Conservation (phyloP, 2,797 vertebrate genomes). For the Dallia pectoralis region DNA sequence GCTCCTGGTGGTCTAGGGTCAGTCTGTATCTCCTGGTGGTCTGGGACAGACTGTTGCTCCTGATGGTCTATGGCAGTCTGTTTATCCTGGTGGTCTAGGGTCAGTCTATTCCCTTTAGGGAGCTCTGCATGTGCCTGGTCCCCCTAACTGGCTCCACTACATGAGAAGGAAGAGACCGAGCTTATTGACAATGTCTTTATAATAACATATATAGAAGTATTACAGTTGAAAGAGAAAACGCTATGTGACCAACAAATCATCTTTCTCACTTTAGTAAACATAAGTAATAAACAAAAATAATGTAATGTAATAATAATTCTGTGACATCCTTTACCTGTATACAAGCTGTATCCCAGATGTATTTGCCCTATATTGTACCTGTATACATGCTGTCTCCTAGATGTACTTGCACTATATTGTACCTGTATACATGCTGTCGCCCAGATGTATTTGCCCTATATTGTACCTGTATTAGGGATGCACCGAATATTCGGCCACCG, state of each 20-base stretch:
- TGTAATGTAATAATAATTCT: too few species aligned
- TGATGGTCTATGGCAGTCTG: neutral
- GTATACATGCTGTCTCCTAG: neutral
- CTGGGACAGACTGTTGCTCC: neutral
- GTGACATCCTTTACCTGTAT: neutral
- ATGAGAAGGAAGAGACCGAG: neutral
- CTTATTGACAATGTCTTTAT: neutral
- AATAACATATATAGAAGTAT: neutral
- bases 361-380: too few species aligned
- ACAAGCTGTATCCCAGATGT: too few species aligned
- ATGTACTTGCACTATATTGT: neutral
- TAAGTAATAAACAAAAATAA: neutral
- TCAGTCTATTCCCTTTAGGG: neutral
- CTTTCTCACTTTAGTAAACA: neutral
- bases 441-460: too few species aligned
- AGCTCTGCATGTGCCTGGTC: neutral
- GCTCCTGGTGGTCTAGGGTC: too few species aligned
- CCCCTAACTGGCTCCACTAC: neutral
- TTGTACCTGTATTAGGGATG: too few species aligned
- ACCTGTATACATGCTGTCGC: neutral
- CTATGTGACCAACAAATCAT: neutral
- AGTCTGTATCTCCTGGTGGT: neutral
- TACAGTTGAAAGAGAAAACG: neutral
- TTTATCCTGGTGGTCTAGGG: neutral
- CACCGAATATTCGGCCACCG: too few species aligned